Percentiles rank a stretch among this genome's conserved stretches.
Conservation (phyloP, 2,888 invertebrate species). For the Escarpia spicata region DNA sequence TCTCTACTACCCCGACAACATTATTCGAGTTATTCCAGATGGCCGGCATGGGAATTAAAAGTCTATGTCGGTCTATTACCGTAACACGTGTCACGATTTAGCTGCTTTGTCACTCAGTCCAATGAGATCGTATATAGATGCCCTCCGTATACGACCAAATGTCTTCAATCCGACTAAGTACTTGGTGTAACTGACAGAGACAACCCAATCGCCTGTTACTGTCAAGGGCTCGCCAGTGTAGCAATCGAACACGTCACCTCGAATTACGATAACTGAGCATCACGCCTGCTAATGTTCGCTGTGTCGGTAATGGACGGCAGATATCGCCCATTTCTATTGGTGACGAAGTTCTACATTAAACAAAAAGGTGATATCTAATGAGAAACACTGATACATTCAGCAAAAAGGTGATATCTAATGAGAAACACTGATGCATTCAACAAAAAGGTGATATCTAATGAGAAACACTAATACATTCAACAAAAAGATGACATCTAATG, state of each 20-base stretch:
- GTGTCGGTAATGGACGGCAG: neutral
- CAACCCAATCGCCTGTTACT: neutral
- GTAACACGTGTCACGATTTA: neutral
- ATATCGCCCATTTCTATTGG: neutral
- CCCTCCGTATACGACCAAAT: neutral
- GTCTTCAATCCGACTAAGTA: neutral
- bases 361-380: no score
- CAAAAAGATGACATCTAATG: no score
- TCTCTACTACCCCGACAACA: neutral
- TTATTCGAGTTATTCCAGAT: neutral
- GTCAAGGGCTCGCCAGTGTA: neutral
- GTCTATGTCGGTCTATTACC: neutral
- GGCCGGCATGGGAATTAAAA: neutral
- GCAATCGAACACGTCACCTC: neutral
- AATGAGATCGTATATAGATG: neutral
- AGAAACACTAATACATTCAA: no score
- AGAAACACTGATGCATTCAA: no score
- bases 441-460: no score
- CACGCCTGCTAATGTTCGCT: neutral
- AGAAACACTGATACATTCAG: no score
- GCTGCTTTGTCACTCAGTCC: neutral
- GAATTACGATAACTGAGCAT: neutral
- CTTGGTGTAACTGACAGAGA: neutral
- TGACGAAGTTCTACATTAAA: no score
- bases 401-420: no score